A percentile compares a stretch with the other conserved stretches of the same genome.
Evolutionary conservation across 2,797 vertebrate species (phyloP).

Genomic region (Perodicticus potto): DNA sequence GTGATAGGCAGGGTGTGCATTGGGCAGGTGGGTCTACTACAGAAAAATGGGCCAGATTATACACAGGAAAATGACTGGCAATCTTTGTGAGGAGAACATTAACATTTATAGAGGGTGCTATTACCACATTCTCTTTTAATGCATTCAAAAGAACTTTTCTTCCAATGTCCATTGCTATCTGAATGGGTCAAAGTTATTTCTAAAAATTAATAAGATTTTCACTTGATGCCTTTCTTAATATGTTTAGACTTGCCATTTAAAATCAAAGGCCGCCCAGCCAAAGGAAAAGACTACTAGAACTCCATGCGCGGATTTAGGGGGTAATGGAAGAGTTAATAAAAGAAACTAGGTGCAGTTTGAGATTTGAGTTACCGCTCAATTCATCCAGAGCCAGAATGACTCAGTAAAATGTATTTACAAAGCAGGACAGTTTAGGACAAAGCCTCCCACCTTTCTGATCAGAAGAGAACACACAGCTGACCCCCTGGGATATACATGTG

Average conservation of each 20-base stretch:
- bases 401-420: background rate
- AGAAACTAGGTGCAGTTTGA: background rate
- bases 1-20: background rate
- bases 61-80: background rate
- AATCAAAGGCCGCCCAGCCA: background rate
- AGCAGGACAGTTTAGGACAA: background rate
- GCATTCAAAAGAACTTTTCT: background rate
- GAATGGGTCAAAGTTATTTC: background rate
- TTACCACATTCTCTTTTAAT: background rate
- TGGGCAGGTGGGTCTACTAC: no score
- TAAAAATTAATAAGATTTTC: constrained; percentile 6
- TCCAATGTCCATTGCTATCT: background rate
- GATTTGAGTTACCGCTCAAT: background rate
- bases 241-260: background rate
- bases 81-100: background rate
- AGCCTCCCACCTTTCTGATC: background rate
- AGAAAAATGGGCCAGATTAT: background rate
- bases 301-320: background rate
- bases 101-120: background rate
- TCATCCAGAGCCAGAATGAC: background rate
- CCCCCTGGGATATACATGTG: background rate
- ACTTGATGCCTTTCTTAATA: background rate
- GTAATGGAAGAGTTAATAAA: background rate
- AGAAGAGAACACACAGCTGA: background rate
- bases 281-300: background rate